Evolutionary conservation across 2,113 vertebrate genomes (phyloP), one percentile per base, ranked within the genome.

Genomic region (Tupaia tana): DNA sequence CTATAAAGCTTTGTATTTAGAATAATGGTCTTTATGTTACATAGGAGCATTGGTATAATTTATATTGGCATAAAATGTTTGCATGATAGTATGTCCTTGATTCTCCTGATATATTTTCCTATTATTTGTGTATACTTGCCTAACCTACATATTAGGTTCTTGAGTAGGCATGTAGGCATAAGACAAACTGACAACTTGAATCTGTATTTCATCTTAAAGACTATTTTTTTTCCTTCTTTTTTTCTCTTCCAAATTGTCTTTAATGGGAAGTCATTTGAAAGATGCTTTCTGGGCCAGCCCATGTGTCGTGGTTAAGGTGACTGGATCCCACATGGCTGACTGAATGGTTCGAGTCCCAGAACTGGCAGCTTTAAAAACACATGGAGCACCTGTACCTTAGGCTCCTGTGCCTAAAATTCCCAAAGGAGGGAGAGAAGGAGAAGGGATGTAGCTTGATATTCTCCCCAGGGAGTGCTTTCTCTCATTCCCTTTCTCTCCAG

Each of bases 1-100:
- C 19, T 80, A 27, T 13, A 96, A n/a, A 92, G n/a, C 27, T 90
- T 95, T 87, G 29, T 63, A 59, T 90, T 18, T 91, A 77, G 61
- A 83, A n/a, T 52, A 9, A 2, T 77, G 9, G 80, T n/a, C 20
- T 92, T 78, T 79, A 85, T 67, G 19, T 93, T 79, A 83, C 56
- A 34, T 54, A 66, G 34, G 34, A 58, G 9, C 31, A 59, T 85
- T 79, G 31, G 31, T 86, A 19, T 95, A 77, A 83, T 77, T 69
- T n/a, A 61, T n/a, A 66, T 78, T 84, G 67, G 43, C 67, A 27
- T 59, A 73, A n/a, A 80, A 27, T 88, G 19, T 58, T 75, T 92
- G 16, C 16, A 6, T 59, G 1, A 77, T 82, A 61, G 14, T 52
- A 59, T 25, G 20, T 66, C 15, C 14, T 89, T 86, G 20, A 59